Base-by-base conservation (phyloP, 2,797 vertebrate genomes). In the Coluber constrictor region DNA sequence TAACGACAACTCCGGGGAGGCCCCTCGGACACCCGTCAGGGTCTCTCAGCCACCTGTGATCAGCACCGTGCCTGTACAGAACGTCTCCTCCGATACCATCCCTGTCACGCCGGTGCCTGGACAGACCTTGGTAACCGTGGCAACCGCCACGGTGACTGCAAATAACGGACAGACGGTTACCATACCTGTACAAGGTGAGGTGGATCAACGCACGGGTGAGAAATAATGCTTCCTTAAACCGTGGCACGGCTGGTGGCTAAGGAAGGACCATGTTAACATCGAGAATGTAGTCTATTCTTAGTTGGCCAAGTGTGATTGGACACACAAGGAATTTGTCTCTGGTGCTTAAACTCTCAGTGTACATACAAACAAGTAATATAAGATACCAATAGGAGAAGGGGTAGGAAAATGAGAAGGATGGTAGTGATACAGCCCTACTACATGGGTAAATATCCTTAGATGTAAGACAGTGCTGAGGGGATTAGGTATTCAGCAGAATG, bases 41-140 rank as follows among this genome's bases (percentile, higher is more conserved):
- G 55, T 96, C 7, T 90, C 97, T 20, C 93, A 97, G 0, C 98
- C 98, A 91, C 95, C 97, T 0, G 92, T 98, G 4, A 98, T 98
- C 57, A 97, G 96, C 3, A 54, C 98, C 0, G 96, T 98, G 87
- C 97, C 98, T 0, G 94, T 98, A 93, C 98, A 97, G 96, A 97
- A 94, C n/a, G 55, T 97, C 29, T 94, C 95, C 16, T 96, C 97
- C 0, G 98, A 98, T 15, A 86, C 97, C 0, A 95, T 98, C 92
- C 95, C 97, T 0, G 97, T 98, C 18, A 97, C 98, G 20, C 98
- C 99, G 0, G 98, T 99, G 37, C 98, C 99, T 0, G 98, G 99
- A 11, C 99, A 99, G 97, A 99, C 99, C 0, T 97, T 99, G 95
- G 98, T 99, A n/a, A 98, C 98, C 0, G 98, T 99, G 97, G 98